These are phyloP conservation scores for Chrosomus eos DNA, from an alignment of 2,797 vertebrate genomes.

Conservation along the genomic window DNA sequence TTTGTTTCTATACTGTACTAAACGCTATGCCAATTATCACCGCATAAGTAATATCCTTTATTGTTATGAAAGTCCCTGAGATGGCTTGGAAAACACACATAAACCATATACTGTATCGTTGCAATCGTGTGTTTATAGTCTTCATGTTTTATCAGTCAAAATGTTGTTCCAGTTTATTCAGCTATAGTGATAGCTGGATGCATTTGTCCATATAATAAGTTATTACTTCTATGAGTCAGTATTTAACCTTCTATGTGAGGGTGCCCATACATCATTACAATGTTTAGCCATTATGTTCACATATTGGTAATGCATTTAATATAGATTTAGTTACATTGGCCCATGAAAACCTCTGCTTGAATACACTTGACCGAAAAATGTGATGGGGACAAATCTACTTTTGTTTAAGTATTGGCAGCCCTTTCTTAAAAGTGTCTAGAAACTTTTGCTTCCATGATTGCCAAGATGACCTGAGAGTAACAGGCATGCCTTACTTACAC, in stretches of 20 bases:
- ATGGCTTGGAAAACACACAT: background rate
- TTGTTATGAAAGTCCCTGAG: background rate
- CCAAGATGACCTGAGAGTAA: background rate
- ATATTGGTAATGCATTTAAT: too few relatives aligned
- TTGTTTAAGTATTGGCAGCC: background rate
- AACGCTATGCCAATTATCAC: too few relatives aligned
- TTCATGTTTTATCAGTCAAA: background rate
- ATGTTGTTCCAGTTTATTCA: background rate
- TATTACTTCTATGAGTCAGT: background rate
- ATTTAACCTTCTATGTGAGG: too few relatives aligned
- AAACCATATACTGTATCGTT: background rate
- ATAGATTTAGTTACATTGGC: too few relatives aligned
- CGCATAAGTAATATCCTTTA: background rate
- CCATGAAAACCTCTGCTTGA: too few relatives aligned
- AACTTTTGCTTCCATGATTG: background rate
- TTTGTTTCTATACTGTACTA: too few relatives aligned
- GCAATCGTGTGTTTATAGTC: background rate
- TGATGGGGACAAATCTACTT: too few relatives aligned
- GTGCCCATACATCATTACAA: too few relatives aligned
- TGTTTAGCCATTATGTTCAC: too few relatives aligned
- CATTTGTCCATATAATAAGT: background rate
- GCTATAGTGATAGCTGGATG: background rate
- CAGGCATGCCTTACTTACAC: constrained; percentile 77
- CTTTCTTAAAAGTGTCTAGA: background rate
- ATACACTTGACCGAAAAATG: too few relatives aligned